Evolutionary conservation across 2,888 invertebrate species (phyloP).

Genomic region (Nomada hirtipes): DNA sequence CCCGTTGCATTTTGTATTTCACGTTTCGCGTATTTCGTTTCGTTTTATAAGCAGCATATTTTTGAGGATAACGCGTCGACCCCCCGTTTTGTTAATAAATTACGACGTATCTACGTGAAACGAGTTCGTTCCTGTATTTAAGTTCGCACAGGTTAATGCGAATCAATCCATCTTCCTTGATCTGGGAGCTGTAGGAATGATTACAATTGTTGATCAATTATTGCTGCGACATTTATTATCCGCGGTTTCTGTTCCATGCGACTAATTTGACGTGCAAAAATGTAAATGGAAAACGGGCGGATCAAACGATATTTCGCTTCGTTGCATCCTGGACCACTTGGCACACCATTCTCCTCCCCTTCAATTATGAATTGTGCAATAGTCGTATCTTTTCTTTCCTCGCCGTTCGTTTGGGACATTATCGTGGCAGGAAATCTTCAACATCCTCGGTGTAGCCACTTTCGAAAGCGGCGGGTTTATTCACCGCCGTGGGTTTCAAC

Average conservation of each 20-base stretch:
- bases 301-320: not conserved
- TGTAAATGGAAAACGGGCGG: no score
- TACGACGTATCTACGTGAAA: no score
- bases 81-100: no score
- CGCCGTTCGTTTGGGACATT: conserved; percentile 34
- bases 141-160: no score
- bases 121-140: no score
- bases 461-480: conserved; percentile 50
- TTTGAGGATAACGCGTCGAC: no score
- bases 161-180: no score
- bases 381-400: conserved; percentile 26
- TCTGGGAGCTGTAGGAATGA: no score
- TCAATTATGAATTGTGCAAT: conserved; percentile 2
- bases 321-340: not conserved
- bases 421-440: conserved; percentile 46
- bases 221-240: not conserved
- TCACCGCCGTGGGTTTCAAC: conserved; percentile 41
- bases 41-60: no score
- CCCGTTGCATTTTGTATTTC: no score
- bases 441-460: conserved; percentile 42
- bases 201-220: no score
- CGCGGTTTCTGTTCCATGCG: not conserved
- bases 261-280: not conserved
- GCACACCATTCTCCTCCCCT: not conserved
- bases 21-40: no score